Percentiles rank a stretch among this genome's conserved stretches.
Evolutionary conservation across 2,113 vertebrate genomes (phyloP).

Genomic region (Oreochromis tanganicae): DNA sequence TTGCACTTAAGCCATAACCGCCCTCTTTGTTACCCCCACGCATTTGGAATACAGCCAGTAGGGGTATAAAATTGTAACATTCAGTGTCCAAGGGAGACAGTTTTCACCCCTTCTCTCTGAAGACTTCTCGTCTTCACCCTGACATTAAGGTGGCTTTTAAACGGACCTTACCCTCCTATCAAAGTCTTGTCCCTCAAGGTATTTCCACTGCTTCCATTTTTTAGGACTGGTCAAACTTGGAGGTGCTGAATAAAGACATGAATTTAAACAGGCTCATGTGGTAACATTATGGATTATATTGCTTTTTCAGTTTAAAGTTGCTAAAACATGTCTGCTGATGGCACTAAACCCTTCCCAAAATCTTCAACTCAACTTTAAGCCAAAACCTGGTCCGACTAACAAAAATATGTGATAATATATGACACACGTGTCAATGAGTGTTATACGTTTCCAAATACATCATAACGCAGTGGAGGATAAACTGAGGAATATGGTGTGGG

Average conservation of each 20-base stretch:
- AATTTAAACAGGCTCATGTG: slow-evolving; percentile 6
- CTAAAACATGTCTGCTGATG: neutral
- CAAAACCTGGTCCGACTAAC: neutral
- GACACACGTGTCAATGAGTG: neutral
- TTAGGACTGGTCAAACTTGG: neutral
- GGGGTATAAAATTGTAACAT: slow-evolving; percentile 22
- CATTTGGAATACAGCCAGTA: slow-evolving; percentile 15
- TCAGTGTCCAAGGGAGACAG: slow-evolving; percentile 25
- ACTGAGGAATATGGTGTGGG: neutral
- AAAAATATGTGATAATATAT: neutral
- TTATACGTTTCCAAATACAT: neutral
- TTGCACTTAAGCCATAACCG: slow-evolving; percentile 2
- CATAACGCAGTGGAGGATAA: neutral
- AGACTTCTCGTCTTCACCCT: slow-evolving; percentile 28
- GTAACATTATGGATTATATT: neutral
- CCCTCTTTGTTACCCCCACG: neutral
- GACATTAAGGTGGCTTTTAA: slow-evolving; percentile 44
- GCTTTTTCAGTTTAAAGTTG: neutral
- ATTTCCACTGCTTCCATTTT: slow-evolving; percentile 11
- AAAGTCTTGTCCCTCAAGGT: slow-evolving; percentile 15
- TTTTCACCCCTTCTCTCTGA: slow-evolving; percentile 32
- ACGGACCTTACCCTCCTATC: slow-evolving; percentile 25
- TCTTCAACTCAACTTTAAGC: neutral
- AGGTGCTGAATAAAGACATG: neutral
- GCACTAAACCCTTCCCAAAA: neutral